A percentile compares a stretch with the other conserved stretches of the same genome.
Evolutionary conservation across 2,113 vertebrate species (phyloP).

Genomic region (Amphiprion percula): DNA sequence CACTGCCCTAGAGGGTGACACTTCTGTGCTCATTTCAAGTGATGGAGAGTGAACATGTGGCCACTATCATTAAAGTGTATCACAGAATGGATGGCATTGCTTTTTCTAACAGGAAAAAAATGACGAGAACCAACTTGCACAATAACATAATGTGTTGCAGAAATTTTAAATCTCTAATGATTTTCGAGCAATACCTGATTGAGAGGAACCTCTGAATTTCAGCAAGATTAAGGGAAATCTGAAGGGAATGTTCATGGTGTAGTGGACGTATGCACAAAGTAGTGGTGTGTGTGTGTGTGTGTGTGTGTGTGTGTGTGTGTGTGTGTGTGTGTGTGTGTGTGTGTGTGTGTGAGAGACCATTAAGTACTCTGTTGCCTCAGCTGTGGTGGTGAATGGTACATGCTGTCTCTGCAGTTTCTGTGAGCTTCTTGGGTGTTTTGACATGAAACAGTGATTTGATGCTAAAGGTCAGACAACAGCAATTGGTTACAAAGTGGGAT

Average conservation of each 20-base stretch:
- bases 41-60: no score
- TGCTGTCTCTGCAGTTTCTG: slow-evolving; percentile 69
- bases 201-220: slow-evolving; percentile 26
- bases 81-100: not conserved
- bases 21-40: no score
- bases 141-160: slow-evolving; percentile 20
- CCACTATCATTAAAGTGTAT: no score
- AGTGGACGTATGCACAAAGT: slow-evolving; percentile 14
- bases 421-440: slow-evolving; percentile 63
- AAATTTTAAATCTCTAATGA: slow-evolving; percentile 23
- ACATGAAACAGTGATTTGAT: slow-evolving; percentile 67
- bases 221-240: slow-evolving; percentile 50
- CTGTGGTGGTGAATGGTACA: slow-evolving; percentile 78
- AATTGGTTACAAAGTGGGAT: slow-evolving; percentile 51
- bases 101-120: slow-evolving; percentile 32
- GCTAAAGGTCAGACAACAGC: slow-evolving; percentile 51
- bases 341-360: slow-evolving; percentile 12
- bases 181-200: slow-evolving; percentile 34
- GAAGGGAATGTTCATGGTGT: slow-evolving; percentile 37
- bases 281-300: slow-evolving; percentile 19
- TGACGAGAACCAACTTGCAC: slow-evolving; percentile 27
- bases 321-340: no score
- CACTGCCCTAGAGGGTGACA: no score
- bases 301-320: no score
- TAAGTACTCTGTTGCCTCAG: slow-evolving; percentile 81